These are phyloP conservation scores for Cryptosula pallasiana DNA, from an alignment of 2,888 invertebrate species.

Conservation along the genomic window DNA sequence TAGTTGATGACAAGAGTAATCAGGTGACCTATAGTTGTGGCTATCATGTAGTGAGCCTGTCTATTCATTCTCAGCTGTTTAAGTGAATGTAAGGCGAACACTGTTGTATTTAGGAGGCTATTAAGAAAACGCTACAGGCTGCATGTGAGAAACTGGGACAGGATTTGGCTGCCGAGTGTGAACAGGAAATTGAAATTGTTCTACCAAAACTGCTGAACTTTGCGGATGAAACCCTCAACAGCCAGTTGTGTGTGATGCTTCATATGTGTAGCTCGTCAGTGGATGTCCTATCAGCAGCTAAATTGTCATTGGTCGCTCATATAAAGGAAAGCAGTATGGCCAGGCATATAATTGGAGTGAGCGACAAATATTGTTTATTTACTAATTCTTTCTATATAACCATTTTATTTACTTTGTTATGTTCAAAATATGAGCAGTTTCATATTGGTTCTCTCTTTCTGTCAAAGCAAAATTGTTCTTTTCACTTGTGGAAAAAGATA, in stretches of 20 bases:
- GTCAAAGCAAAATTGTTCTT: no score
- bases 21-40: neutral
- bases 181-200: neutral
- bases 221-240: neutral
- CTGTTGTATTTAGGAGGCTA: neutral
- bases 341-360: neutral
- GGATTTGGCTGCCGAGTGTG: neutral
- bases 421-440: no score
- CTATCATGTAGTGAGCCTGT: neutral
- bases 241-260: neutral
- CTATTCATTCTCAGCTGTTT: neutral
- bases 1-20: neutral
- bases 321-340: neutral
- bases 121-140: neutral
- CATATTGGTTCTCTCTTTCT: no score
- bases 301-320: neutral
- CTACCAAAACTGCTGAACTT: neutral
- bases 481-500: no score
- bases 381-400: no score
- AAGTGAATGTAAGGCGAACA: neutral
- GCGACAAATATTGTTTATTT: no score
- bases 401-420: no score
- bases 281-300: neutral
- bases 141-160: constrained; percentile 1
- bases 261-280: neutral